phyloP scores from a whole-genome alignment of 1,140 invertebrate genomes.

The Nephila pilipes region DNA sequence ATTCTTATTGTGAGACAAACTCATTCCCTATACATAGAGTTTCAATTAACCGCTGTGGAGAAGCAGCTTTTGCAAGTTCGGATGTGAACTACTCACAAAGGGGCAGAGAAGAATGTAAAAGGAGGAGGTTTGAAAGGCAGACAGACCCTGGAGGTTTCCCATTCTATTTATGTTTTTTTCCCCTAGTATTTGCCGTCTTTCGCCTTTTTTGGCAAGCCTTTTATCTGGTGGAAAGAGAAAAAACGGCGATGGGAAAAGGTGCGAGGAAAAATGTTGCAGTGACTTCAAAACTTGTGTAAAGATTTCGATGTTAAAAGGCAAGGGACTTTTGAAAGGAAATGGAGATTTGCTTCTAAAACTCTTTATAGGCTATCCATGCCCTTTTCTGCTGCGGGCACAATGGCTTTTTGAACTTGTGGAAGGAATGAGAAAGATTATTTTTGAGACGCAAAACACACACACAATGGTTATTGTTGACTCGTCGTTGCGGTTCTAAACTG shows the following conservation, averaged over 20 bases:
- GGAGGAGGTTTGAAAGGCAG: constrained; percentile 43
- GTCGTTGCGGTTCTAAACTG: neutral
- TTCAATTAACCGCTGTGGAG: constrained; percentile 58
- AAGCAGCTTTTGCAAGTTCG: neutral
- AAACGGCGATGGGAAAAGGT: neutral
- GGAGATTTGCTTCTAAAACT: constrained; percentile 37
- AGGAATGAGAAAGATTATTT: neutral
- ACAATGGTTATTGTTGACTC: neutral
- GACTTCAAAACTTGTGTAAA: constrained; percentile 43
- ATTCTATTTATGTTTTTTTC: neutral
- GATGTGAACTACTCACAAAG: constrained; percentile 38
- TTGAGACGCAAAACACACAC: neutral
- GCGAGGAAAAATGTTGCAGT: constrained; percentile 32
- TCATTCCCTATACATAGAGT: constrained; percentile 52
- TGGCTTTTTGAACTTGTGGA: neutral
- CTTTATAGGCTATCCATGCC: neutral
- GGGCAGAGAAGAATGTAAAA: constrained; percentile 19
- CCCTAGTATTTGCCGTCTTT: neutral
- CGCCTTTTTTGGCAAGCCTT: neutral
- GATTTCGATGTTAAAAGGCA: constrained; percentile 18
- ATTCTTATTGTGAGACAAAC: neutral
- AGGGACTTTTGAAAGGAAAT: constrained; percentile 43
- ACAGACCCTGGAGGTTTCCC: constrained; percentile 43
- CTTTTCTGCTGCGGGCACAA: constrained; percentile 13
- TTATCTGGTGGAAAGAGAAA: neutral